Evolutionary conservation across 2,113 vertebrate species (phyloP), one percentile per base, ranked within the genome.

Genomic region (Rhinoptilus africanus): DNA sequence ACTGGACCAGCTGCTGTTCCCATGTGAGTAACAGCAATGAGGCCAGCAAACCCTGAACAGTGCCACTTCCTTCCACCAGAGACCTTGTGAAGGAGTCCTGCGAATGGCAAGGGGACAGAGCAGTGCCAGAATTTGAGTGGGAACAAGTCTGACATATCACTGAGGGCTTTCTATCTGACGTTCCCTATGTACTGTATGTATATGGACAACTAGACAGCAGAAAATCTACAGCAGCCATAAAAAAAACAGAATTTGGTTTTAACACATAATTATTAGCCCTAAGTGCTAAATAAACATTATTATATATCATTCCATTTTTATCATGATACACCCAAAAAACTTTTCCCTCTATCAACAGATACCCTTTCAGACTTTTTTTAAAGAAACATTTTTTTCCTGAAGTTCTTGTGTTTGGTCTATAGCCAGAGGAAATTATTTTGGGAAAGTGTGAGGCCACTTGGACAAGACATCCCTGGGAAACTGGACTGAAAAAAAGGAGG

Each of bases 391-490:
- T 93, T 93, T 95, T 94, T 53, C 86, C 45, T 74, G 10, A 85
- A 85, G 21, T 85, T 88, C 77, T 94, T 1, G 3, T 64, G 53
- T 68, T 97, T 97, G 97, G 96, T 83, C 66, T 91, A 32, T 59
- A 88, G 91, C 96, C 97, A 97, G 81, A 85, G 22, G 57, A 92
- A 91, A 91, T 91, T 97, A 97, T 97, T 97, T 97, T 91, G 37
- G 94, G 96, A 97, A 97, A 95, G 91, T 95, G 80, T 92, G 83
- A 95, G 89, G 74, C 87, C 91, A 85, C 50, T 93, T 97, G 95
- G 89, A 83, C 62, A 87, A 95, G 91, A 91, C 86, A 93, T 89
- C 84, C 84, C 93, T 97, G 97, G 94, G 96, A 97, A 97, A 97
- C 26, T 26, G 54, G 41, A 89, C 62, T 64, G 23, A 75, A 93